These are phyloP conservation scores for Eupithecia dodoneata DNA, from an alignment of 2,888 invertebrate genomes.

Conservation along the genomic window DNA sequence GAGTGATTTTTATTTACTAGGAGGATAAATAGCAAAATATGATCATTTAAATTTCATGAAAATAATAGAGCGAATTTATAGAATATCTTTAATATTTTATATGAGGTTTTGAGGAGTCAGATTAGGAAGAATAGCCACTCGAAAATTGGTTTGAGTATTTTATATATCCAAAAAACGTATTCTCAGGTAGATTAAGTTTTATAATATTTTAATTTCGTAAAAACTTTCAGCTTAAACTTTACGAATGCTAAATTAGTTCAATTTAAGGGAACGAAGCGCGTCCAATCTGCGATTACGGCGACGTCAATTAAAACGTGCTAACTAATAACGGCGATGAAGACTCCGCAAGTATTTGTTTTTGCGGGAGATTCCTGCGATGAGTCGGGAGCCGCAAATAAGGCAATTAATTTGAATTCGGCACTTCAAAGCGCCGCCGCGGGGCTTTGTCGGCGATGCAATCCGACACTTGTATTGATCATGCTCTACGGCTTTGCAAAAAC, in stretches of 20 bases:
- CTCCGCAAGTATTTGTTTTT: conserved; percentile 82
- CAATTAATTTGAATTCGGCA: conserved; percentile 84
- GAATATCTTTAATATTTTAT: too few relatives aligned
- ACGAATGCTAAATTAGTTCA: conserved; percentile 5
- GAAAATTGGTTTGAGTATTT: too few relatives aligned
- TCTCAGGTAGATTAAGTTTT: neutral
- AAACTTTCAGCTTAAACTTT: neutral
- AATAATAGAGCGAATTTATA: neutral
- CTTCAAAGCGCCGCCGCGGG: conserved; percentile 74
- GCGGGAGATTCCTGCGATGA: conserved; percentile 73
- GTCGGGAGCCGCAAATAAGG: conserved; percentile 76
- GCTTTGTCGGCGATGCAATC: conserved; percentile 78
- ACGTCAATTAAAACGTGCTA: conserved; percentile 68
- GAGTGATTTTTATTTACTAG: neutral
- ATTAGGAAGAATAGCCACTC: too few relatives aligned
- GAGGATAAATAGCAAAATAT: neutral
- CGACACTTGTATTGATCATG: conserved; percentile 70
- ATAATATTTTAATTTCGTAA: neutral
- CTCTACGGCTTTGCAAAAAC: conserved; percentile 22
- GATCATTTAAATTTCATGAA: neutral
- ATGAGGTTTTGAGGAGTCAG: too few relatives aligned
- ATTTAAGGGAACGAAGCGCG: conserved; percentile 13
- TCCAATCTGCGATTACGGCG: conserved; percentile 44
- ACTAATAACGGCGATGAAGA: conserved; percentile 81
- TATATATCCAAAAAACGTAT: neutral